Percentiles rank a stretch among this genome's conserved stretches.
Evolutionary conservation across 1,140 invertebrate genomes (phyloP).

Genomic region (Drosophila santomea): DNA sequence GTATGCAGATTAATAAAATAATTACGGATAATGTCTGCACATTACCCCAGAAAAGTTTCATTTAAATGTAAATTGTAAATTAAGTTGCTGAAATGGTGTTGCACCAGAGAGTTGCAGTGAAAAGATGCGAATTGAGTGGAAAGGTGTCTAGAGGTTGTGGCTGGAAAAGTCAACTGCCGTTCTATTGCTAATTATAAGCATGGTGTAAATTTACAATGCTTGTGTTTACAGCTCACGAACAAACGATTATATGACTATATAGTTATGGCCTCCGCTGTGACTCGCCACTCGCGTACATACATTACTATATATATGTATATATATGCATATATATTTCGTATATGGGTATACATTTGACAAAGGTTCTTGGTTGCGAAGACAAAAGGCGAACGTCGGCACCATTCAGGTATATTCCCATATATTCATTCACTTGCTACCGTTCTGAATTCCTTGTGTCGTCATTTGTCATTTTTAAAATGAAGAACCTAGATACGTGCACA

Average conservation of each 20-base stretch:
- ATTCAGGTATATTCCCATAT: conserved; percentile 26
- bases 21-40: too few relatives aligned
- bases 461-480: conserved; percentile 28
- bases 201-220: conserved; percentile 76
- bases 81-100: too few relatives aligned
- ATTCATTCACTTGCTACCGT: conserved; percentile 37
- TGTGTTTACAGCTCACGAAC: conserved; percentile 77
- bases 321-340: background rate
- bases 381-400: conserved; percentile 45
- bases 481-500: conserved; percentile 1
- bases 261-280: conserved; percentile 53
- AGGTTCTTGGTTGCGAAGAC: conserved; percentile 42
- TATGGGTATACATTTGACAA: conserved; percentile 35
- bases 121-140: conserved; percentile 1
- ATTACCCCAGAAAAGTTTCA: background rate
- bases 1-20: too few relatives aligned
- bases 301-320: background rate
- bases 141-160: background rate
- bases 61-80: background rate
- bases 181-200: conserved; percentile 80
- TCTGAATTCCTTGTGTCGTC: conserved; percentile 23
- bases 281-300: conserved; percentile 7
- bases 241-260: conserved; percentile 75
- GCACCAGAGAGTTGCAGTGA: background rate
- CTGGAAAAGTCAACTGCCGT: conserved; percentile 75